Evolutionary conservation across 2,888 invertebrate genomes (phyloP).

Genomic region (Ryuthela nishihirai): DNA sequence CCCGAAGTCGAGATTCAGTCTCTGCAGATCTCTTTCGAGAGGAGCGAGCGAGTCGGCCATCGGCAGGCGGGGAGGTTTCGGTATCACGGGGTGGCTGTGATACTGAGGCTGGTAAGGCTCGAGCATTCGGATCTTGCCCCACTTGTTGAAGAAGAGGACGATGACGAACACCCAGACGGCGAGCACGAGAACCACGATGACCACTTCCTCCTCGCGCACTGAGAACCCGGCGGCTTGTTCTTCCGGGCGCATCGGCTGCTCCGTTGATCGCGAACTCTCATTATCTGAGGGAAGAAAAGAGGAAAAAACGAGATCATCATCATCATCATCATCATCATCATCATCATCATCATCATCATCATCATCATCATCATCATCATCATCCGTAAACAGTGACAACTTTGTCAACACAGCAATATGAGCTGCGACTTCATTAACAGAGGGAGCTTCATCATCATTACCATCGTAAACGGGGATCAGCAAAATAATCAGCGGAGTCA

Average conservation of each 20-base stretch:
- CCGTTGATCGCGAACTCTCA: slow-evolving; percentile 20
- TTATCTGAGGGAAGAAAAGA: slow-evolving; percentile 22
- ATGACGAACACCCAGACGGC: slow-evolving; percentile 86
- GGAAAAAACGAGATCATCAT: neutral
- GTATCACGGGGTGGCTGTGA: slow-evolving; percentile 57
- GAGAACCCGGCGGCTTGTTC: slow-evolving; percentile 15
- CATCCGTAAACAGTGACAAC: too few species aligned
- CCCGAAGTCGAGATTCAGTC: slow-evolving; percentile 29
- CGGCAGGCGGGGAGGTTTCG: slow-evolving; percentile 21
- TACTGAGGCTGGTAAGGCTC: slow-evolving; percentile 89
- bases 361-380: too few species aligned
- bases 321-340: too few species aligned
- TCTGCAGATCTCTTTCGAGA: slow-evolving; percentile 10
- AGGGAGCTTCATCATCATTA: too few species aligned
- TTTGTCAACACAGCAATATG: too few species aligned
- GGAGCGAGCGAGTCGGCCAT: slow-evolving; percentile 23
- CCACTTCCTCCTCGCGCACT: slow-evolving; percentile 77
- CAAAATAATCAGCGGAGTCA: too few species aligned
- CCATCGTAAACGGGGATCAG: too few species aligned
- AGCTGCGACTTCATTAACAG: too few species aligned
- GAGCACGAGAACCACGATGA: slow-evolving; percentile 78
- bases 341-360: too few species aligned
- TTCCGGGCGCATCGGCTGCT: slow-evolving; percentile 2
- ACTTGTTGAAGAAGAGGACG: slow-evolving; percentile 85
- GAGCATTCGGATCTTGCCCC: slow-evolving; percentile 91